A percentile compares a stretch with the other conserved stretches of the same genome.
phyloP scores from a whole-genome alignment of 2,888 invertebrate genomes.

The Xylota segnis region DNA sequence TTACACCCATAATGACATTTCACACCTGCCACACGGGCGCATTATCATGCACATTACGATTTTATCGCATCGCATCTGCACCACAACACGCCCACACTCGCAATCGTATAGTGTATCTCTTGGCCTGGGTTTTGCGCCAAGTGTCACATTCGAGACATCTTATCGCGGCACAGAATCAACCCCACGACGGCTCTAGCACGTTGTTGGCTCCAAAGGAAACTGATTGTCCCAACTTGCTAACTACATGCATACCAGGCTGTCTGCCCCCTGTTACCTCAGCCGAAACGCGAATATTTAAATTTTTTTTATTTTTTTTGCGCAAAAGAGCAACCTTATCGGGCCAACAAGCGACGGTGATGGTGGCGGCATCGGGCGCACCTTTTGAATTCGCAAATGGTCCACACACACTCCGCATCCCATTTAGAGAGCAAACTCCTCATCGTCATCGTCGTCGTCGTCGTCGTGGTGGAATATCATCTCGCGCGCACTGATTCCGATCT shows the following conservation, averaged over 20 bases:
- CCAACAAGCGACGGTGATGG: constrained; percentile 44
- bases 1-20: constrained; percentile 74
- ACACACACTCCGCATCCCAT: constrained; percentile 53
- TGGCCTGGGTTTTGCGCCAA: constrained; percentile 31
- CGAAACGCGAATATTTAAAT: constrained; percentile 66
- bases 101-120: constrained; percentile 28
- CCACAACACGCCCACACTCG: constrained; percentile 68
- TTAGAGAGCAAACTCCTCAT: constrained; percentile 5
- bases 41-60: constrained; percentile 71
- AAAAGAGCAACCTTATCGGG: constrained; percentile 66
- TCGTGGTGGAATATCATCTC: constrained; percentile 72
- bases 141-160: constrained; percentile 71
- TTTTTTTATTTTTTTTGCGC: constrained; percentile 5
- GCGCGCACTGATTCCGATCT: constrained; percentile 72
- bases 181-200: constrained; percentile 69
- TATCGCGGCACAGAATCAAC: constrained; percentile 66
- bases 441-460: constrained; percentile 13
- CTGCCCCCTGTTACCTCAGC: not conserved
- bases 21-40: constrained; percentile 70
- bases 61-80: constrained; percentile 67
- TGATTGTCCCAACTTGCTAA: constrained; percentile 60
- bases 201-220: constrained; percentile 35
- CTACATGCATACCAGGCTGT: constrained; percentile 1
- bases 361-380: constrained; percentile 68
- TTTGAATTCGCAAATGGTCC: constrained; percentile 69